A percentile compares a stretch with the other conserved stretches of the same genome.
Conservation (phyloP, 2,113 vertebrate species). For the Melanocharis versteri region DNA sequence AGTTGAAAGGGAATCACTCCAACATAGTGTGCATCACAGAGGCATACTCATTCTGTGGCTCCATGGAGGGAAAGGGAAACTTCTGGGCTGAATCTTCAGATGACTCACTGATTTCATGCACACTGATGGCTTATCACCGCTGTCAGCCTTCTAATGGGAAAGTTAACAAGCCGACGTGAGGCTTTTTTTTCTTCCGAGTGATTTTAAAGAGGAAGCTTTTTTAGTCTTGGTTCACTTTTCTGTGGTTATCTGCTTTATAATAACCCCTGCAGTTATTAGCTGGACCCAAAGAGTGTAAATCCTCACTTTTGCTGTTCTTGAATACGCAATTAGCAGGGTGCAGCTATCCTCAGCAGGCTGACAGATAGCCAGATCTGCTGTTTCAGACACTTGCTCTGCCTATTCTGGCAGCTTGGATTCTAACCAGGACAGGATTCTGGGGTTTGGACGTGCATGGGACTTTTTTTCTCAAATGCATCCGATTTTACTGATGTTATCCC, state of each 20-base stretch:
- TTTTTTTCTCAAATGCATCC: not conserved
- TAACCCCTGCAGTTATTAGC: not conserved
- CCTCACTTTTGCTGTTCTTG: not conserved
- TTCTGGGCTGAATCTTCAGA: not conserved
- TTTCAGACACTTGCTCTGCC: not conserved
- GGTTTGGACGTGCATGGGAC: not conserved
- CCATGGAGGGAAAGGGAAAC: not conserved
- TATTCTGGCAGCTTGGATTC: not conserved
- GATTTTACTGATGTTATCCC: not conserved
- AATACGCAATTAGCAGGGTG: not conserved
- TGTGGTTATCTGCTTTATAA: not conserved
- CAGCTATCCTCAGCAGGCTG: not conserved
- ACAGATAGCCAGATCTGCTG: not conserved
- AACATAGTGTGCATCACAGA: not conserved
- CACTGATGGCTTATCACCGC: not conserved
- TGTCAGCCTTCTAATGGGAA: not conserved
- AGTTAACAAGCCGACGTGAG: not conserved
- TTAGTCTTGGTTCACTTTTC: not conserved
- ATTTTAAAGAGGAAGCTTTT: not conserved
- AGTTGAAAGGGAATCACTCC: not conserved
- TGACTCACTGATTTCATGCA: not conserved
- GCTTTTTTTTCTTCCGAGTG: not conserved
- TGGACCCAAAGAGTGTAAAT: not conserved
- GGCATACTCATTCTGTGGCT: not conserved
- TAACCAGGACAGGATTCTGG: not conserved